phyloP scores from a whole-genome alignment of 2,888 invertebrate species.

The Hoplodrina ambigua region DNA sequence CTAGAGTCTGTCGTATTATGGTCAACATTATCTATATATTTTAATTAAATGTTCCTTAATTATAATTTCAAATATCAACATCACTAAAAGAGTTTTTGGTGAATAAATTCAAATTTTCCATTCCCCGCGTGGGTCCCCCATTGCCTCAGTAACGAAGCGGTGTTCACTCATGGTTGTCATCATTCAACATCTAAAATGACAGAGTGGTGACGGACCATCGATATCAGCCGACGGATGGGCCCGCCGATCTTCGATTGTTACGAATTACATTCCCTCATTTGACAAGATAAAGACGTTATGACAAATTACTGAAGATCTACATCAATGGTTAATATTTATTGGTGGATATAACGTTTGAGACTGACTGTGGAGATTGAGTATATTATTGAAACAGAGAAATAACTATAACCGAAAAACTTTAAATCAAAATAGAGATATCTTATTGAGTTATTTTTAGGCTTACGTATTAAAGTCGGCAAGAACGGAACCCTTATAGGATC shows the following conservation, averaged over 20 bases:
- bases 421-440: not conserved
- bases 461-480: no score
- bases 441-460: no score
- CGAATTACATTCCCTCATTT: conserved; percentile 74
- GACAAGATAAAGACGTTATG: conserved; percentile 76
- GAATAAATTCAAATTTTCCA: conserved; percentile 12
- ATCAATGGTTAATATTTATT: conserved; percentile 52
- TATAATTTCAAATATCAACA: conserved; percentile 12
- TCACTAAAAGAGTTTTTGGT: not conserved
- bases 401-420: not conserved
- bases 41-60: conserved; percentile 19
- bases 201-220: conserved; percentile 81
- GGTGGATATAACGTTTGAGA: conserved; percentile 24
- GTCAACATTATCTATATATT: not conserved
- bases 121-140: conserved; percentile 26
- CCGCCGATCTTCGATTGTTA: conserved; percentile 73
- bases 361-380: not conserved
- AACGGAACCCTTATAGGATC: no score
- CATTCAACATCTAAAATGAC: conserved; percentile 79
- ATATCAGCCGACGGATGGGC: conserved; percentile 77
- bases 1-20: not conserved
- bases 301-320: conserved; percentile 73
- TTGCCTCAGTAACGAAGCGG: conserved; percentile 34
- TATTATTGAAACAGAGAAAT: not conserved
- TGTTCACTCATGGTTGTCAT: conserved; percentile 76